These are phyloP conservation scores for Caenorhabditis sinica DNA, from an alignment of 2,888 invertebrate species.

Conservation along the genomic window DNA sequence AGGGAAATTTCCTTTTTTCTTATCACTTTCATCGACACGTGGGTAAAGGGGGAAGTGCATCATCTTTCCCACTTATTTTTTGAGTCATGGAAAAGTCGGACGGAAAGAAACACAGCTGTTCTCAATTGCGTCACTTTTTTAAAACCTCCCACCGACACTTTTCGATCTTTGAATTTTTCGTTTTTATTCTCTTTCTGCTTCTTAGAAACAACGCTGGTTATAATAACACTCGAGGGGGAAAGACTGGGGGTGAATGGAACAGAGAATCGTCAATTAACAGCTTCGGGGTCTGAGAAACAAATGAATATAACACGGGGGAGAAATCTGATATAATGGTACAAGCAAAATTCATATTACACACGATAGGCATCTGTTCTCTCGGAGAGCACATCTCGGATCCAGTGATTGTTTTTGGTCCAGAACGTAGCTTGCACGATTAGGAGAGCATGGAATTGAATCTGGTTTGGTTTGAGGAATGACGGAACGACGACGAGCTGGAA, in stretches of 20 bases:
- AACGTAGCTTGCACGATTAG: constrained; percentile 9
- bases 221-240: neutral
- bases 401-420: constrained; percentile 5
- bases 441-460: constrained; percentile 20
- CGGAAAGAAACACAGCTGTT: constrained; percentile 50
- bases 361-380: constrained; percentile 25
- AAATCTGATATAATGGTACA: neutral
- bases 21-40: constrained; percentile 39
- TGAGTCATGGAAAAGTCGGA: constrained; percentile 1
- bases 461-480: constrained; percentile 1
- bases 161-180: constrained; percentile 24
- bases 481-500: constrained; percentile 36
- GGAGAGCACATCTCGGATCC: constrained; percentile 11
- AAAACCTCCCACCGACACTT: neutral
- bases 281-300: neutral
- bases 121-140: constrained; percentile 11
- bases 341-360: neutral
- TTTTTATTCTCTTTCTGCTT: constrained; percentile 3
- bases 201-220: neutral
- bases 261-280: too few species aligned
- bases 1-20: neutral
- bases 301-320: neutral
- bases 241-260: neutral
- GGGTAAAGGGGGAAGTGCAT: neutral
- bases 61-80: neutral